phyloP scores from a whole-genome alignment of 2,888 invertebrate genomes.

The Macaria liturata region DNA sequence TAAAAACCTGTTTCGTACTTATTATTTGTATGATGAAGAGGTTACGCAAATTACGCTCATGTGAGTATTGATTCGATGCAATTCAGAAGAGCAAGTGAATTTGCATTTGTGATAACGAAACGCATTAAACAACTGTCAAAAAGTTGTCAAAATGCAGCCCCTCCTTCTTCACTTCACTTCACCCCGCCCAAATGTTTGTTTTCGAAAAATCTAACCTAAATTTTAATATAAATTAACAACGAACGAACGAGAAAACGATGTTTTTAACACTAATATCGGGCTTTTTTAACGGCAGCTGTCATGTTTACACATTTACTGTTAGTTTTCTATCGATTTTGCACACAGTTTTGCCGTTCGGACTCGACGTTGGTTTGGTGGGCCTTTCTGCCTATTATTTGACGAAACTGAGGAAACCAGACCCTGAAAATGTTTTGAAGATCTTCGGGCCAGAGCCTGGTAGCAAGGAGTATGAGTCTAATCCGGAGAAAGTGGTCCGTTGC shows the following conservation, averaged over 20 bases:
- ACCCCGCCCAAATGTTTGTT: constrained; percentile 47
- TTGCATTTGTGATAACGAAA: constrained; percentile 26
- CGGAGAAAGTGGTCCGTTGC: constrained; percentile 80
- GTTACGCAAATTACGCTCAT: constrained; percentile 2
- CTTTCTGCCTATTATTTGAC: constrained; percentile 65
- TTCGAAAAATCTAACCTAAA: constrained; percentile 56
- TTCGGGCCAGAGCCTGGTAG: constrained; percentile 79
- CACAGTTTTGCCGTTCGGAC: constrained; percentile 67
- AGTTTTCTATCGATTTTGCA: constrained; percentile 57
- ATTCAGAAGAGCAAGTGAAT: neutral
- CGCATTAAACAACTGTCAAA: constrained; percentile 20
- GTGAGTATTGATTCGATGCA: neutral
- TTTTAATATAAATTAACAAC: constrained; percentile 42
- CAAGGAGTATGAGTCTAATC: constrained; percentile 64
- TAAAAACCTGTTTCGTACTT: too few relatives aligned
- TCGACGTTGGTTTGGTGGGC: constrained; percentile 66
- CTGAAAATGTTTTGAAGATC: constrained; percentile 68
- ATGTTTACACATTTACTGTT: constrained; percentile 51
- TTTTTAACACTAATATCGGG: constrained; percentile 55
- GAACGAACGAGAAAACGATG: constrained; percentile 66
- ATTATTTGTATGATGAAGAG: constrained; percentile 2
- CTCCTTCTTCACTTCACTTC: constrained; percentile 49
- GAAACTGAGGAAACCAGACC: constrained; percentile 64
- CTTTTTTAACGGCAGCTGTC: constrained; percentile 51
- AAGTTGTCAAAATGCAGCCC: constrained; percentile 43